Base-by-base conservation (phyloP, 2,797 vertebrate species). In the Hypotaenidia philippensis region DNA sequence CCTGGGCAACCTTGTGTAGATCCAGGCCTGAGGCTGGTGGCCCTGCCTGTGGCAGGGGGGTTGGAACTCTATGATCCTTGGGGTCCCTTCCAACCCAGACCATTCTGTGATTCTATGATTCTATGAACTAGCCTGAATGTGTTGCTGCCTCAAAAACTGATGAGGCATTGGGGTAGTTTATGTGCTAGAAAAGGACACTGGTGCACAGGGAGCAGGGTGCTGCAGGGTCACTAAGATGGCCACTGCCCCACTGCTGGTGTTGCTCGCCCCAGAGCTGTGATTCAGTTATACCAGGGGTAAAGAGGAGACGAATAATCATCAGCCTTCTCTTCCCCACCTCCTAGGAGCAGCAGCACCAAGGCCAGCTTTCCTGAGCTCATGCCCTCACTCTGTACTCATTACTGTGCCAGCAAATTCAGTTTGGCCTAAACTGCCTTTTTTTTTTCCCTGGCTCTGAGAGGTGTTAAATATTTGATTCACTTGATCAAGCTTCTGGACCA, bases 401-500 rank as follows among this genome's bases (percentile, higher is more conserved):
- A 59, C 38, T 47, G 26, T 70, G 47, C 55, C 38, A 63, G 52
- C 6, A 94, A 70, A 59, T 75, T 71, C 72, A 63, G 21, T 72
- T 59, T 90, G 52, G 29, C 29, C 27, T 66, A 36, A 70, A 86
- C 8, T 50, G 44, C 45, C 21, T 45, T 45, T 45, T 45, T 45
- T 57, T 31, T 25, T 38, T 63, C 41, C 23, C 31, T 49, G 31
- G 15, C n/a, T 90, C 93, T 84, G 19, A 34, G 53, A 27, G n/a
- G 45, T n/a, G 16, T 80, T 80, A 59, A 52, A 34, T 61, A 53
- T 26, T 81, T 82, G 41, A 82, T 83, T 76, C 44, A 21, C 52
- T 92, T 57, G 60, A 78, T 83, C 26, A 57, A 71, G 11, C 14
- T 74, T 69, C 89, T 61, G n/a, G n/a, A 75, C 23, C 14, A 49